Evolutionary conservation across 2,113 vertebrate genomes (phyloP).

Genomic region (Furnarius figulus): DNA sequence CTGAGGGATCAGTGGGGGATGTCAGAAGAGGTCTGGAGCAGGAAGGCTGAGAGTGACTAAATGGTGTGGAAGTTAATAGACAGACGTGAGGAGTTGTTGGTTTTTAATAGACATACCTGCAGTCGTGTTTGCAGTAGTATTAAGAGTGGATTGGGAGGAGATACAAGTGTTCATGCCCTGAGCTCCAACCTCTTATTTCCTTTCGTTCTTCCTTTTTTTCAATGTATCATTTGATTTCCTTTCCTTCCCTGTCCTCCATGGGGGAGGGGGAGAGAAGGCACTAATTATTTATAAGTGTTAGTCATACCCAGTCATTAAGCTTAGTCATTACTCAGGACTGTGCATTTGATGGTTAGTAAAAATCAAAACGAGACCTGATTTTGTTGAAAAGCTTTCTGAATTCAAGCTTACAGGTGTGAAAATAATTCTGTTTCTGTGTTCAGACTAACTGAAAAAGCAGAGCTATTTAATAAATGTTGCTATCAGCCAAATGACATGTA

Average conservation of each 20-base stretch:
- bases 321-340: slow-evolving; percentile 57
- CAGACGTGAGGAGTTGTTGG: background rate
- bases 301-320: slow-evolving; percentile 63
- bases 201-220: background rate
- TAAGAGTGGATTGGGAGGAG: background rate
- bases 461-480: background rate
- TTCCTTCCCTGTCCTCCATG: background rate
- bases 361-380: slow-evolving; percentile 14
- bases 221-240: background rate
- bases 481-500: background rate
- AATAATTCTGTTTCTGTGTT: background rate
- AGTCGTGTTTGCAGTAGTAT: background rate
- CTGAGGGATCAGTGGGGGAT: background rate
- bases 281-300: slow-evolving; percentile 68
- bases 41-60: background rate
- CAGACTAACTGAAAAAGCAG: background rate
- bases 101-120: background rate
- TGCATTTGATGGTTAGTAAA: slow-evolving; percentile 52
- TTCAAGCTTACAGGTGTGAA: slow-evolving; percentile 21
- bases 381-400: background rate
- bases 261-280: slow-evolving; percentile 5
- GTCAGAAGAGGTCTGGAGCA: background rate
- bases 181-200: background rate
- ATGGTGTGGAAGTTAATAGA: background rate
- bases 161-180: background rate